Evolutionary conservation across 2,888 invertebrate genomes (phyloP), one percentile per base, ranked within the genome.

Genomic region (Odontomyia ornata): DNA sequence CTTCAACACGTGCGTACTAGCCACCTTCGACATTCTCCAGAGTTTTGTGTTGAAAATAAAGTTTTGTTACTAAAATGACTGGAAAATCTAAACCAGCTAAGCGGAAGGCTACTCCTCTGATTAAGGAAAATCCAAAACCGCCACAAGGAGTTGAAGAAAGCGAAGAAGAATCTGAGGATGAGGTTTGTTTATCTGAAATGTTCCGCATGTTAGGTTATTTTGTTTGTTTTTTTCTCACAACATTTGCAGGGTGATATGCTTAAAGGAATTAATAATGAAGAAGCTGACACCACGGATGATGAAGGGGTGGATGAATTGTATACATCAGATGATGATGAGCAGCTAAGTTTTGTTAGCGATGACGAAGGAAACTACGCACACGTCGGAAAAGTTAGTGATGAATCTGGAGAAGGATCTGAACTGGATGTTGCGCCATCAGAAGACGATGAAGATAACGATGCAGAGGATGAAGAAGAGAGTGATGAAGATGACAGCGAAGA

Each of bases 301-400:
- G 86, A 87, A 78, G 85, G 84, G 11, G 84, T 84, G 64, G 83
- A 83, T 47, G 83, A 84, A 78, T 81, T 81, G 15, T 85, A 82
- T 76, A 81, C 83, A n/a, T 83, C 84, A 0, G 86, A 85, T 76
- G 83, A 83, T 46, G 85, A 85, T 60, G 84, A 84, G 23, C 84
- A 83, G n/a, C 78, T 87, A 0, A 84, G 86, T 79, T 91, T 90
- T 84, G 88, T 88, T 71, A 88, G 88, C 64, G 90, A 89, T 71
- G 88, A 88, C 81, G 89, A 88, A n/a, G 89, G 89, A 83, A 82
- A 88, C 84, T 80, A 86, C 86, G 77, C 77, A 28, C 52, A 60
- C 18, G 72, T 77, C 57, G 75, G 75, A 82, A 79, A 47, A 23
- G 77, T 73, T 67, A 72, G 76, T 52, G 62, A 69, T 69, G 60